Evolutionary conservation across 1,140 invertebrate genomes (phyloP), one percentile per base, ranked within the genome.

Genomic region (Zaprionus tsacasi): DNA sequence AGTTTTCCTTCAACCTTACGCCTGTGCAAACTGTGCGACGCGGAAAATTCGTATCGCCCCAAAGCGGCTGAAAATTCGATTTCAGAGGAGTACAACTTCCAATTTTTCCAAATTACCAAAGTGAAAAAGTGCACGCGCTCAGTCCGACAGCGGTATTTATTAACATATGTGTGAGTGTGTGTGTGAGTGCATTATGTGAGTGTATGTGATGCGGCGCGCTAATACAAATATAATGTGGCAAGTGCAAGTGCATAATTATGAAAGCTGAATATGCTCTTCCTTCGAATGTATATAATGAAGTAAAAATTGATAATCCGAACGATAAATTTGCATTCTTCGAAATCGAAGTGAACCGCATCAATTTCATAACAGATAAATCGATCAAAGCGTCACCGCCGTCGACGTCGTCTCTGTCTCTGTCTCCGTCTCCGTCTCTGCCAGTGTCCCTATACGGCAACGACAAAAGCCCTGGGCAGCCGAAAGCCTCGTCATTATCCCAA

Each of bases 351-450:
- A 78, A 72, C 70, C 70, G 78, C 69, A 88, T 76, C 54, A 75
- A 74, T 82, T 86, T 86, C 75, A 70, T 82, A 80, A 78, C 74
- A 81, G 80, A 81, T 67, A 88, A 88, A 89, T 88, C 85, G 85
- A 88, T 89, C 79, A 73, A 78, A 77, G 72, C 77, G 59, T 59
- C 64, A 78, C 63, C 75, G 70, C 55, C 73, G 45, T 59, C 60
- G 74, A 54, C 75, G 70, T 65, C 65, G 50, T 35, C 38, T 33
- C 30, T 7, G 54, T 57, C 54, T n/a, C 4, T 33, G 13, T 57
- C 55, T 11, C 11, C 15, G 55, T 57, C 55, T 15, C n/a, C 10
- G n/a, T 55, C 60, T 13, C 6, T 5, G 11, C 6, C 59, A 43
- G 35, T 15, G 45, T 73, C 64, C 70, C 69, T 65, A 63, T 50